These are phyloP conservation scores for Verasper variegatus DNA, from an alignment of 2,113 vertebrate genomes.

Conservation along the genomic window DNA sequence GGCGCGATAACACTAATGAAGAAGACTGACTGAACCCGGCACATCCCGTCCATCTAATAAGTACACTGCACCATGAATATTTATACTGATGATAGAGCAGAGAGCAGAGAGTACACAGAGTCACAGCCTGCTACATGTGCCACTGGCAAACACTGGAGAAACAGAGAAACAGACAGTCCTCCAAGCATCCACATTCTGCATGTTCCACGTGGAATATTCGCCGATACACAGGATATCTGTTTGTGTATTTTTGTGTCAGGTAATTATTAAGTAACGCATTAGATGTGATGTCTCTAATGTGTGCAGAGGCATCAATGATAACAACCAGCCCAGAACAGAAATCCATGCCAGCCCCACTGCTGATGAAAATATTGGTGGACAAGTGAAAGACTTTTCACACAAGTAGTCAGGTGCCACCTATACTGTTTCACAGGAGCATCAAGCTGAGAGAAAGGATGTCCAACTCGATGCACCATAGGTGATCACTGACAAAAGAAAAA, in stretches of 20 bases:
- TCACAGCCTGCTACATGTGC: conserved; percentile 28
- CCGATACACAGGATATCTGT: too few species aligned
- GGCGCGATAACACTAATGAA: conserved; percentile 62
- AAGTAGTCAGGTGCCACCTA: not conserved
- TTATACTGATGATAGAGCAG: conserved; percentile 31
- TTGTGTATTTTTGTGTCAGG: too few species aligned
- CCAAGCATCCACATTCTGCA: not conserved
- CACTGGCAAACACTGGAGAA: conserved; percentile 10
- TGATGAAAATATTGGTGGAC: conserved; percentile 10
- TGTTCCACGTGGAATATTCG: not conserved
- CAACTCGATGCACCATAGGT: conserved; percentile 2
- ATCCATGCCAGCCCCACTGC: conserved; percentile 23
- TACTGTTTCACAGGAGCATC: conserved; percentile 4
- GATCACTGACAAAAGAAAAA: conserved; percentile 29
- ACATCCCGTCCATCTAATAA: conserved; percentile 45
- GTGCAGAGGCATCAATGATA: not conserved
- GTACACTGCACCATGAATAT: conserved; percentile 53
- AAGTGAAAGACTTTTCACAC: conserved; percentile 7
- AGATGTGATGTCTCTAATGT: too few species aligned
- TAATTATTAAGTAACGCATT: not conserved
- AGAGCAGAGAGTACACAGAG: conserved; percentile 9
- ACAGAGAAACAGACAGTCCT: not conserved
- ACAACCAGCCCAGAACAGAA: conserved; percentile 1
- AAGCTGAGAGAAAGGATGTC: conserved; percentile 12
- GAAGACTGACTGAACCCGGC: conserved; percentile 30